Evolutionary conservation across 2,797 vertebrate species (phyloP).

Genomic region (Phrynocephalus forsythii): DNA sequence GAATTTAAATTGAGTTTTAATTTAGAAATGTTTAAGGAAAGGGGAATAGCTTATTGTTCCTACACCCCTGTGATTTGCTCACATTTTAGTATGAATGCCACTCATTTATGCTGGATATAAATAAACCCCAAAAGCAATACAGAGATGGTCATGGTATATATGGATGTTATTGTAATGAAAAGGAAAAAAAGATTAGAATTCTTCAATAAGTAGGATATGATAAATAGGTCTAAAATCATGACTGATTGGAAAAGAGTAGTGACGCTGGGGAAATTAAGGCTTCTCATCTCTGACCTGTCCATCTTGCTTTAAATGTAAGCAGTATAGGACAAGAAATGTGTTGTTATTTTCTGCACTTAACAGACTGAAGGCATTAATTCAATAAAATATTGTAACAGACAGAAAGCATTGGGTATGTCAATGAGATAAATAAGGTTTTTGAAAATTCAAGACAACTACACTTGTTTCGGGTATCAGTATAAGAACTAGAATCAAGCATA

Average conservation of each 20-base stretch:
- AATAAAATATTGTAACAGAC: not conserved
- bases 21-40: not conserved
- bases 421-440: not conserved
- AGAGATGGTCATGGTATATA: not conserved
- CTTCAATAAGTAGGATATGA: not conserved
- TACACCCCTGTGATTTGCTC: not conserved
- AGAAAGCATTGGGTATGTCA: not conserved
- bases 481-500: not conserved
- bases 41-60: not conserved
- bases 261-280: not conserved
- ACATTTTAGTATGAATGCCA: not conserved
- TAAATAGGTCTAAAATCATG: not conserved
- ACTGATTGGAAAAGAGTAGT: not conserved
- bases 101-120: not conserved
- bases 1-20: not conserved
- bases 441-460: not conserved
- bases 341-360: not conserved
- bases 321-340: not conserved
- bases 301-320: not conserved
- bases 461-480: not conserved
- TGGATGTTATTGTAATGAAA: not conserved
- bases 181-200: not conserved
- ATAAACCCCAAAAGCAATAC: not conserved
- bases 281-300: conserved; percentile 14
- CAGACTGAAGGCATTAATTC: not conserved